Evolutionary conservation across 2,113 vertebrate species (phyloP).

Genomic region (Sus scrofa): T2T-Sscrofa CM000818.6:46952501-46953000

Average conservation of each 20-base stretch:
- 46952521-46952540: not conserved
- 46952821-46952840: too few relatives aligned
- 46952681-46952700: slow-evolving; percentile 62
- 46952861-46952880: not conserved
- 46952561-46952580: not conserved
- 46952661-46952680: slow-evolving; percentile 62
- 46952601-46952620: slow-evolving; percentile 23
- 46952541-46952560: not conserved
- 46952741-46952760: slow-evolving; percentile 31
- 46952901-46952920: not conserved
- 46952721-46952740: not conserved
- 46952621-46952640: slow-evolving; percentile 45
- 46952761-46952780: too few relatives aligned
- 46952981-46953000: slow-evolving; percentile 61
- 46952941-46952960: slow-evolving; percentile 3
- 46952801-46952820: not conserved
- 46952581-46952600: slow-evolving; percentile 19
- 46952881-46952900: slow-evolving; percentile 65
- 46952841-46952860: too few relatives aligned
- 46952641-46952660: slow-evolving; percentile 70
- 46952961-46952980: slow-evolving; percentile 40
- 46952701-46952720: not conserved
- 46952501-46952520: not conserved
- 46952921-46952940: not conserved
- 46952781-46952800: not conserved